phyloP scores from a whole-genome alignment of 2,888 invertebrate species.

The Morpho deidamia region DNA sequence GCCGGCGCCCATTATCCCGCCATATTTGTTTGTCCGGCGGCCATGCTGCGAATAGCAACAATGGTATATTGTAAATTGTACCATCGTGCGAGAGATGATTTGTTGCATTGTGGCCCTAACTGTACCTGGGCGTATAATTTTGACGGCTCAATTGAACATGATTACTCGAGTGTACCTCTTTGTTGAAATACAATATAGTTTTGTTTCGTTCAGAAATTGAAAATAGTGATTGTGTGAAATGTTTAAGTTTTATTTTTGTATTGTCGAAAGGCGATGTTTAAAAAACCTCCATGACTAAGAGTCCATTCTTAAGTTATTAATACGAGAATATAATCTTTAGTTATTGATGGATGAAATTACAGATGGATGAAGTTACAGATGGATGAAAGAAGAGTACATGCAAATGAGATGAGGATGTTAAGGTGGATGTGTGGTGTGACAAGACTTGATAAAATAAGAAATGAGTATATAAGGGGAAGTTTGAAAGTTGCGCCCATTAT shows the following conservation, averaged over 20 bases:
- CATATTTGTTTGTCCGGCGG: slow-evolving; percentile 22
- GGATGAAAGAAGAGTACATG: no score
- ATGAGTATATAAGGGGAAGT: no score
- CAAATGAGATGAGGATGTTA: no score
- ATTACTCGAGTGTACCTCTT: slow-evolving; percentile 29
- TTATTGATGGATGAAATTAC: no score
- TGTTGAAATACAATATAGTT: slow-evolving; percentile 3
- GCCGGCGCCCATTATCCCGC: slow-evolving; percentile 13
- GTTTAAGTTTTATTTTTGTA: not conserved
- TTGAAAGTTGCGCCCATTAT: no score
- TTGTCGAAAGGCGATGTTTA: no score
- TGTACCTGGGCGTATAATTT: slow-evolving; percentile 31
- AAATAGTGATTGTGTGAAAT: not conserved
- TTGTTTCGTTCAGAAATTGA: not conserved
- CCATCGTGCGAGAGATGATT: slow-evolving; percentile 32
- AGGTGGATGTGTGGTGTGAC: no score
- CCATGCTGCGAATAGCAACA: slow-evolving; percentile 26
- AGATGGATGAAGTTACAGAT: no score
- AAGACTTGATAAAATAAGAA: no score
- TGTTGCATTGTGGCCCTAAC: slow-evolving; percentile 32
- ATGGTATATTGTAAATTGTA: slow-evolving; percentile 36
- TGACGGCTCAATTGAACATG: slow-evolving; percentile 34
- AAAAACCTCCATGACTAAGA: no score
- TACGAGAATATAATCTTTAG: no score
- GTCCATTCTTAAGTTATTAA: no score